Percentiles rank a stretch among this genome's conserved stretches.
phyloP scores from a whole-genome alignment of 2,888 invertebrate species.

The Lepidochrysops patricia region DNA sequence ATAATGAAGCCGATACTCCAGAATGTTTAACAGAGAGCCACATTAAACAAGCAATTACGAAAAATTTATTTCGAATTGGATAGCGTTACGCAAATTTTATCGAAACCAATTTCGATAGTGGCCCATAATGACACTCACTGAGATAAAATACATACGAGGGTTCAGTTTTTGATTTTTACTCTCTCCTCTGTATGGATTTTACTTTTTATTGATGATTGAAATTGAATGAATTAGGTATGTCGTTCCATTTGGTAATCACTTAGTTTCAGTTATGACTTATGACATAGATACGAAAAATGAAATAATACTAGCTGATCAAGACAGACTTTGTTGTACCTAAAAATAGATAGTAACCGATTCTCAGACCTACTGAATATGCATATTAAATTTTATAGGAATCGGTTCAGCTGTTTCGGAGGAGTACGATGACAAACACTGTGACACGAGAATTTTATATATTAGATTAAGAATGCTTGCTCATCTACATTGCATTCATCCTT shows the following conservation, averaged over 20 bases:
- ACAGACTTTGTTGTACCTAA: too few species aligned
- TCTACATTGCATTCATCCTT: too few species aligned
- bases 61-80: slow-evolving; percentile 58
- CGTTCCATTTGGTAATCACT: background rate
- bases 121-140: slow-evolving; percentile 43
- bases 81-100: slow-evolving; percentile 56
- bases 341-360: too few species aligned
- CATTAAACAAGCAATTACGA: slow-evolving; percentile 57
- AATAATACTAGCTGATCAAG: too few species aligned
- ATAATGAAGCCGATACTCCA: slow-evolving; percentile 24
- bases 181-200: slow-evolving; percentile 22
- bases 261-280: background rate
- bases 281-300: background rate
- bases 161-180: slow-evolving; percentile 46
- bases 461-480: too few species aligned
- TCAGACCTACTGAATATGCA: too few species aligned
- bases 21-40: slow-evolving; percentile 36
- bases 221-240: background rate
- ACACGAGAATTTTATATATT: too few species aligned
- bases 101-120: slow-evolving; percentile 67
- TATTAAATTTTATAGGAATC: too few species aligned
- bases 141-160: slow-evolving; percentile 54
- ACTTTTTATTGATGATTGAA: slow-evolving; percentile 1
- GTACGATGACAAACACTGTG: too few species aligned
- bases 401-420: too few species aligned